Evolutionary conservation across 2,113 vertebrate genomes (phyloP), one percentile per base, ranked within the genome.

Genomic region (Erythrocercus mccallii): DNA sequence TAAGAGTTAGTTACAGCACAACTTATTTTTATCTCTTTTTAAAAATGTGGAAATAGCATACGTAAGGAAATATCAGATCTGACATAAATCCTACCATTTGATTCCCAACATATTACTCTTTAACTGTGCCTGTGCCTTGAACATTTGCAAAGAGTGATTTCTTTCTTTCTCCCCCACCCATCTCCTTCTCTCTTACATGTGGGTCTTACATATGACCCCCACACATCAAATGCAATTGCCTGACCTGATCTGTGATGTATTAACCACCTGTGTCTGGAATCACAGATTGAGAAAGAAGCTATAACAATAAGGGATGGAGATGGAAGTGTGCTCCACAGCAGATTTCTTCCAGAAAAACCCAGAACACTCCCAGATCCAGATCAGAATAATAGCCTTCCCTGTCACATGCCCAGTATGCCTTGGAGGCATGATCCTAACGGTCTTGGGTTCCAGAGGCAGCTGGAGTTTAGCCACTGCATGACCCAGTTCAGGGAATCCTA

Each of bases 201-300:
- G 76, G 47, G 80, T 86, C 86, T 90, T 83, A 84, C 80, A 78
- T 78, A 70, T 78, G 80, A 96, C 68, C 76, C 64, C 3, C 82
- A 74, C 86, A 86, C 60, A 93, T 86, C 96, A 96, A 86, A 88
- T 92, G 31, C 60, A 90, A 64, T 56, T 83, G 88, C 65, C 68
- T 86, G 88, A 88, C 80, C 86, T 83, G 90, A 86, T 88, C 86
- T 86, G 54, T 90, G 72, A 58, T 81, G 64, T 64, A 92, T 82
- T 94, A 97, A 94, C 72, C 92, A 94, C 86, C 68, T 94, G 88
- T 37, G 81, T 74, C 95, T 93, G 92, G 91, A 90, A 86, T 64
- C 60, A 60, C 60, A 81, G 79, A 9, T 64, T 51, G 54, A 64
- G 53, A 78, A 56, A 86, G 72, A 31, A 84, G 23, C 31, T 76